Percentiles rank a stretch among this genome's conserved stretches.
Conservation (phyloP, 2,797 vertebrate species). For the Liparis tanakae region DNA sequence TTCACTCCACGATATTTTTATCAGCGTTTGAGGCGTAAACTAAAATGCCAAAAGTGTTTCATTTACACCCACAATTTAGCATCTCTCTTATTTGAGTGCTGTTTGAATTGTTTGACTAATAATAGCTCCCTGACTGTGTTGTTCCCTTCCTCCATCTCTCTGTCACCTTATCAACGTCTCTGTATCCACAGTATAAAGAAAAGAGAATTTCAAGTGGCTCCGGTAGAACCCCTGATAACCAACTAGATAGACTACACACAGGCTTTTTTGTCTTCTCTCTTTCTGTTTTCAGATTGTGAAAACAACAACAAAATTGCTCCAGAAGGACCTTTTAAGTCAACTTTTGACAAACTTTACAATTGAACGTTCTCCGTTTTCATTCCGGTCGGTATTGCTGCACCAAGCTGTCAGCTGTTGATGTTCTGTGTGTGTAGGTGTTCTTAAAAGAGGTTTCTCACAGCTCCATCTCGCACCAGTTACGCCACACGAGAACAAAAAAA, state of each 20-base stretch:
- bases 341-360: neutral
- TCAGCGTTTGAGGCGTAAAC: neutral
- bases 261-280: neutral
- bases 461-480: neutral
- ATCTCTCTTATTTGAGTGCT: neutral
- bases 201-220: constrained; percentile 39
- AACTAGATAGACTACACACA: constrained; percentile 41
- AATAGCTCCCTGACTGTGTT: constrained; percentile 25
- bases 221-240: constrained; percentile 32
- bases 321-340: neutral
- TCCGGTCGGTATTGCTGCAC: neutral
- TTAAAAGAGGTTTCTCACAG: neutral
- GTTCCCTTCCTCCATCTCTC: constrained; percentile 15
- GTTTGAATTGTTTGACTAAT: too few species aligned
- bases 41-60: neutral
- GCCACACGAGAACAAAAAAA: neutral
- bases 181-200: constrained; percentile 3
- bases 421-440: neutral
- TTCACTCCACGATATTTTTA: too few species aligned
- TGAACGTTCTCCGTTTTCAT: neutral
- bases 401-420: constrained; percentile 5
- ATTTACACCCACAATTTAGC: neutral
- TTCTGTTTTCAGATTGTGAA: constrained; percentile 8
- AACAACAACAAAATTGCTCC: neutral
- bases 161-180: constrained; percentile 36